Conservation (phyloP, 1,140 invertebrate genomes). For the Aphis craccivora region DNA sequence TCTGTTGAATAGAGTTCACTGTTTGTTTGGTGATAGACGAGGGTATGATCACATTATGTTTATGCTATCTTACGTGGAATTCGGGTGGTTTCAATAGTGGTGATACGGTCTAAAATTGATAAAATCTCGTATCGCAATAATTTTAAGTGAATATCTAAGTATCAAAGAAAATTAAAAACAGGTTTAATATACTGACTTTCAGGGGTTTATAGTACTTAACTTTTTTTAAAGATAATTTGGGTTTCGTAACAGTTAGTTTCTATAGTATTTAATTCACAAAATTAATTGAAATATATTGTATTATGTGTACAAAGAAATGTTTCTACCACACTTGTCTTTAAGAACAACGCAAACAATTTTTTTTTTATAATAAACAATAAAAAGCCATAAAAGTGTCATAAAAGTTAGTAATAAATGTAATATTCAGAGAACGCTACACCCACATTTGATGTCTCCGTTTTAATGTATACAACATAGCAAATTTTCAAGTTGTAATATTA, state of each 20-base stretch:
- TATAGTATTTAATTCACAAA: background rate
- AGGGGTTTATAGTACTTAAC: background rate
- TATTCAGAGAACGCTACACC: too few species aligned
- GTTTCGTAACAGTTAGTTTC: background rate
- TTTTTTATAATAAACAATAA: background rate
- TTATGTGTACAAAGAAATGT: background rate
- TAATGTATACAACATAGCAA: too few species aligned
- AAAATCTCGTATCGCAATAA: background rate
- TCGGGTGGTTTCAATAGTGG: background rate
- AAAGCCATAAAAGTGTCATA: background rate
- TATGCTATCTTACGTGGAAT: background rate
- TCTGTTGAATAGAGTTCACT: background rate
- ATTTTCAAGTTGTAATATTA: too few species aligned
- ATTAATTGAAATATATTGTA: background rate
- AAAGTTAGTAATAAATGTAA: background rate
- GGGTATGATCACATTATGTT: background rate
- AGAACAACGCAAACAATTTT: background rate
- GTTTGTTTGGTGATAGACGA: background rate
- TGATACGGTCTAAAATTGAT: background rate
- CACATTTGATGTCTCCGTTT: too few species aligned
- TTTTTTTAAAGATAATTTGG: background rate
- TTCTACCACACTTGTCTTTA: background rate
- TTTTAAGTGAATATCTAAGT: background rate
- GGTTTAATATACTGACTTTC: background rate
- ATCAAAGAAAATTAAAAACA: background rate